Base-by-base conservation (phyloP, 2,888 invertebrate species). In the Escarpia spicata region DNA sequence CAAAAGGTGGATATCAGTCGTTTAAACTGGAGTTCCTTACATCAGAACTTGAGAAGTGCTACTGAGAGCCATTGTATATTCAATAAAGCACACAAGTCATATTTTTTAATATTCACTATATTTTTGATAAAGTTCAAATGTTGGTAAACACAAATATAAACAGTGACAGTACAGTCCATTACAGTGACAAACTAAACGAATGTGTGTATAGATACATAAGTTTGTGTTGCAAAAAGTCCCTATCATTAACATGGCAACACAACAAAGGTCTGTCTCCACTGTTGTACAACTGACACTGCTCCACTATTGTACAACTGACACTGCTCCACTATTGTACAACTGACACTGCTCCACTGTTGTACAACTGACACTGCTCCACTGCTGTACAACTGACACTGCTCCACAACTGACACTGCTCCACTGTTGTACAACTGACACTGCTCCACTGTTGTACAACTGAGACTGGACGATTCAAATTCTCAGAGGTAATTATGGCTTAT, bases 401-500 rank as follows among this genome's bases (percentile, higher is more conserved):
- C 52, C 52, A 37, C 37, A 52, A 52, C 52, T 12, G 52, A 52
- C 52, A 37, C 37, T 37, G 0, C 52, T 9, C 52, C 52, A 52
- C 52, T 37, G 37, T 37, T 37, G 37, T 37, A 37, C 37, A 52
- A 52, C 52, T 12, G 52, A 52, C 52, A 37, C 37, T 37, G 0
- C 37, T 37, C 37, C 37, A 37, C 37, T 37, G 0, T 4, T 52
- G 52, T 75, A n/a, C 75, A 75, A 75, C 26, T 75, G 19, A 75
- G n/a, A 19, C 75, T 75, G 19, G 75, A 75, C n/a, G 75, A 75
- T 75, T 75, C 75, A 52, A 52, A 9, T 8, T 75, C n/a, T 26
- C 75, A 75, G 75, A 75, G 75, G 75, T 75, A 75, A 75, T 75
- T 26, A 75, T 75, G 75, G 75, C 75, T 26, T 75, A 75, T 75